Evolutionary conservation across 2,888 invertebrate species (phyloP), one percentile per base, ranked within the genome.

Genomic region (Maniola hyperantus): DNA sequence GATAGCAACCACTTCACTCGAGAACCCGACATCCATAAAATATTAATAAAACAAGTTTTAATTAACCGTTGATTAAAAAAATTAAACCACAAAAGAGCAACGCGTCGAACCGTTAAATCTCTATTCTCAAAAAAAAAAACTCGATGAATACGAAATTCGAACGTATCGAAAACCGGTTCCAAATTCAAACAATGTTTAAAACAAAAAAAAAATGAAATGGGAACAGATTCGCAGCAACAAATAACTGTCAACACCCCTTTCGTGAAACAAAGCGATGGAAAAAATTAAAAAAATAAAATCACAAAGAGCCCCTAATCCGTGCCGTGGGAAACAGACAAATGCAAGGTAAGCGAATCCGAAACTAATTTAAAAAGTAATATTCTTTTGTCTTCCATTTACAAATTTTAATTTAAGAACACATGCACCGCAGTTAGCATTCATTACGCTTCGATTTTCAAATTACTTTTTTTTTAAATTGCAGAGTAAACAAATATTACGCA

Each of bases 161-260:
- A 86, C 86, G 79, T 83, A 82, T 80, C 82, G 74, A 74, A 83
- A 90, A 92, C 92, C 89, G 91, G 92, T 92, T 90, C 78, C 76
- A 77, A 82, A 85, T 87, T 82, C 85, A 85, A 89, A 87, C 84
- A 83, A 79, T 80, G 79, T 79, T 83, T 81, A 80, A 88, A 89
- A 85, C 83, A 87, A 89, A 89, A 88, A 86, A 85, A 83, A 80
- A 72, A 74, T 72, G 72, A 76, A 83, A 81, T 72, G 80, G 79
- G 83, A 85, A 87, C 87, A 85, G 88, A 90, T 89, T 89, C 83
- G 84, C 82, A 80, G 85, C 75, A 87, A 91, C 91, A 89, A 90
- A 90, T 90, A 91, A 88, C 91, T 92, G 92, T 92, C 92, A 92
- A 91, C 92, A 92, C 91, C 91, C 91, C 91, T 91, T 77, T 85